phyloP scores from a whole-genome alignment of 2,888 invertebrate species.

The Adelognathus sp. region DNA sequence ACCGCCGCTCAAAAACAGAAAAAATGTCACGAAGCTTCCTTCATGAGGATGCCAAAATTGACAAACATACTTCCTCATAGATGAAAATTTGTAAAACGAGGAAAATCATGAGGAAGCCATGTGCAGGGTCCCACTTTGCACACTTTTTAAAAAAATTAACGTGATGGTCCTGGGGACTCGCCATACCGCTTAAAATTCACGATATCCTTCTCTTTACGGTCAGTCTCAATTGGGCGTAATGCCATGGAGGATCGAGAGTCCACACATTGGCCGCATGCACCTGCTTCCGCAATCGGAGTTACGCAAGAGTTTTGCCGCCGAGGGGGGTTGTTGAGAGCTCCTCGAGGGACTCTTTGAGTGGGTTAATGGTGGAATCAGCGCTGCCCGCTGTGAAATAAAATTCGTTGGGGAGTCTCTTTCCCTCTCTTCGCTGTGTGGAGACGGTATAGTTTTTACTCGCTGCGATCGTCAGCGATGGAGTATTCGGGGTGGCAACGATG shows the following conservation, averaged over 20 bases:
- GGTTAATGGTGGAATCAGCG: constrained; percentile 47
- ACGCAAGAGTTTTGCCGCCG: constrained; percentile 34
- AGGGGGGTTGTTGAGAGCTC: constrained; percentile 4
- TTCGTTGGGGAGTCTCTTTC: neutral
- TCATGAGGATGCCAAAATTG: too few relatives aligned
- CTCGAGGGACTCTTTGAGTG: constrained; percentile 2
- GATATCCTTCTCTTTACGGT: neutral
- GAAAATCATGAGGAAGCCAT: too few relatives aligned
- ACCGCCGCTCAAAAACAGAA: too few relatives aligned
- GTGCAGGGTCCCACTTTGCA: too few relatives aligned
- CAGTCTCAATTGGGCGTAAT: neutral
- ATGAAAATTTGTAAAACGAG: too few relatives aligned
- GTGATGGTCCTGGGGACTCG: too few relatives aligned
- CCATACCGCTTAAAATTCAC: too few relatives aligned
- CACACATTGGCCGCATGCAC: constrained; percentile 48
- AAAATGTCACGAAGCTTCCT: too few relatives aligned
- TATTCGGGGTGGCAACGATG: constrained; percentile 32
- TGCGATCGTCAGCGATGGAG: constrained; percentile 14
- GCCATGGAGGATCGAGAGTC: neutral
- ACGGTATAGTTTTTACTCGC: neutral
- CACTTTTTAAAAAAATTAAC: too few relatives aligned
- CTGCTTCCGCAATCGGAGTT: constrained; percentile 59
- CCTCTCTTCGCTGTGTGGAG: neutral
- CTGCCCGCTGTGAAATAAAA: constrained; percentile 6
- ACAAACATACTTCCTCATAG: too few relatives aligned